Evolutionary conservation across 2,888 invertebrate genomes (phyloP).

Genomic region (Habroteleia sp.): DNA sequence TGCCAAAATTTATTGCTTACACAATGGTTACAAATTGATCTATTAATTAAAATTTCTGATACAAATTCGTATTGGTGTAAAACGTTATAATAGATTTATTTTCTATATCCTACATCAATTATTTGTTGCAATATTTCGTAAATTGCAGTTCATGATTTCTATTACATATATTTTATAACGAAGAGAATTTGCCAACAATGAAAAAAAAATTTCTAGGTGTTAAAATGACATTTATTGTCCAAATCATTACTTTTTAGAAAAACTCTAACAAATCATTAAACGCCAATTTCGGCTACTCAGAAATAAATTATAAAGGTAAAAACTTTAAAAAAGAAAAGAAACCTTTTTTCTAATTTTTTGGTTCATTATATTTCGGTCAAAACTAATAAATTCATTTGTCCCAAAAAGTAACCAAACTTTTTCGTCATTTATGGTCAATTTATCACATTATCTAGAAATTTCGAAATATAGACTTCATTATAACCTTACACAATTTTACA

Average conservation of each 20-base stretch:
- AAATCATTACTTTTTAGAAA: conserved; percentile 12
- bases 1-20: no score
- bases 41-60: no score
- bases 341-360: conserved; percentile 1
- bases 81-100: no score
- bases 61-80: no score
- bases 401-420: conserved; percentile 11
- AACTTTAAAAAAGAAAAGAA: background rate
- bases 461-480: conserved; percentile 1
- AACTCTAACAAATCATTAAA: background rate
- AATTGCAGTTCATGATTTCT: no score
- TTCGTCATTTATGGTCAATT: conserved; percentile 6
- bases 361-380: conserved; percentile 9
- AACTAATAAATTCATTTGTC: conserved; percentile 18
- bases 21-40: no score
- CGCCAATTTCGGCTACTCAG: background rate
- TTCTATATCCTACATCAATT: no score
- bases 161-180: no score
- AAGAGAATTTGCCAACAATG: no score
- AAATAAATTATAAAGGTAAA: conserved; percentile 3
- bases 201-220: no score
- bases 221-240: background rate
- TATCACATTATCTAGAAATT: background rate
- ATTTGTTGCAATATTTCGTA: no score
- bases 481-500: conserved; percentile 1